A percentile compares a stretch with the other conserved stretches of the same genome.
Evolutionary conservation across 2,888 invertebrate genomes (phyloP).

Genomic region (Thecocarcelia acutangulata): DNA sequence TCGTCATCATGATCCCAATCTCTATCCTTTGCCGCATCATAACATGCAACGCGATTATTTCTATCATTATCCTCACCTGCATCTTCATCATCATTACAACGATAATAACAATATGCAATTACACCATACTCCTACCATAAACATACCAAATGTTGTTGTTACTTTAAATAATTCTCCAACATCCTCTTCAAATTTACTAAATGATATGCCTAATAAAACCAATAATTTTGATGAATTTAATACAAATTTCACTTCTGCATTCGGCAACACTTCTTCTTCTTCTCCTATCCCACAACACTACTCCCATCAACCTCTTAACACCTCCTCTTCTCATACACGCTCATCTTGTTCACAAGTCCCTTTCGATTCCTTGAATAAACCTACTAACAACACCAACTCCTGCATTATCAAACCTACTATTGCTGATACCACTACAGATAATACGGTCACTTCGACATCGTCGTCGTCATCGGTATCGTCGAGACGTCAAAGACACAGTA

Average conservation of each 20-base stretch:
- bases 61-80: constrained; percentile 59
- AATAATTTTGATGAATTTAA: constrained; percentile 70
- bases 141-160: constrained; percentile 70
- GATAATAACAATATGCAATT: constrained; percentile 62
- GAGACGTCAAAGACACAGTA: constrained; percentile 96
- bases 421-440: constrained; percentile 79
- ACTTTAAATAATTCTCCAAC: constrained; percentile 62
- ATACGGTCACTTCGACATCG: constrained; percentile 78
- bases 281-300: constrained; percentile 51
- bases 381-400: constrained; percentile 56
- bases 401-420: constrained; percentile 73
- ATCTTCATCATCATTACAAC: constrained; percentile 62
- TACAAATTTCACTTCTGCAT: constrained; percentile 63
- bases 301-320: constrained; percentile 56
- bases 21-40: constrained; percentile 66
- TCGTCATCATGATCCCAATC: constrained; percentile 50
- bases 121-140: constrained; percentile 53
- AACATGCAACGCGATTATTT: constrained; percentile 62
- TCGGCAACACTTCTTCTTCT: constrained; percentile 55
- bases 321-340: constrained; percentile 22
- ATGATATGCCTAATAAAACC: constrained; percentile 56
- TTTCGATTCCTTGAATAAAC: constrained; percentile 60
- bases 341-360: constrained; percentile 58
- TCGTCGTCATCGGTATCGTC: constrained; percentile 82
- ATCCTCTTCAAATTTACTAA: constrained; percentile 63